phyloP scores from a whole-genome alignment of 2,888 invertebrate genomes.

The Drosophila leonis region DNA sequence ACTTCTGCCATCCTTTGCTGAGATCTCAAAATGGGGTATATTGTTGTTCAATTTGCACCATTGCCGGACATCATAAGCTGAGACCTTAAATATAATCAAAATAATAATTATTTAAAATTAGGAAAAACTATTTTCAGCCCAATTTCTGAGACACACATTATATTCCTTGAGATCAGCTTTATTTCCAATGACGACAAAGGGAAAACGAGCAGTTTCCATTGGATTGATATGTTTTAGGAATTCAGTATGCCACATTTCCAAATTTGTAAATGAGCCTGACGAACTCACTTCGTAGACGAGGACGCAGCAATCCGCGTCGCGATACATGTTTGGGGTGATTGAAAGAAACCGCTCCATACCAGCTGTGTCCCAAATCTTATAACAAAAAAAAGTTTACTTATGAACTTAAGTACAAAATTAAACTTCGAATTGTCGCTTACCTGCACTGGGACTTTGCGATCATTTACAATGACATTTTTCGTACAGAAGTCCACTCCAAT shows the following conservation, averaged over 20 bases:
- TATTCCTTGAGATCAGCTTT: background rate
- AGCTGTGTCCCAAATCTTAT: slow-evolving; percentile 99
- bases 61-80: background rate
- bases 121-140: background rate
- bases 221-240: background rate
- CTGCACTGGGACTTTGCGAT: slow-evolving; percentile 99
- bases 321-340: slow-evolving; percentile 98
- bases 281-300: slow-evolving; percentile 4
- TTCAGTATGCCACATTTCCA: slow-evolving; percentile 1
- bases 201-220: background rate
- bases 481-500: slow-evolving; percentile 99
- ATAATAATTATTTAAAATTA: background rate
- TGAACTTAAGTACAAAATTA: background rate
- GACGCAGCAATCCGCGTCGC: slow-evolving; percentile 90
- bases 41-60: background rate
- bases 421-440: slow-evolving; percentile 79
- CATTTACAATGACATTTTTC: slow-evolving; percentile 99
- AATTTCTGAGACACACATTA: background rate
- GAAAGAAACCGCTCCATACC: slow-evolving; percentile 99
- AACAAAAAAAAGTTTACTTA: slow-evolving; percentile 71
- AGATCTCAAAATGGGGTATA: background rate
- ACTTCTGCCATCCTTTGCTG: background rate
- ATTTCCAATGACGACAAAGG: background rate
- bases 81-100: background rate
- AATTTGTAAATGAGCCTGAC: slow-evolving; percentile 89